Conservation (phyloP, 2,113 vertebrate genomes). For the Cinclus mexicanus region DNA sequence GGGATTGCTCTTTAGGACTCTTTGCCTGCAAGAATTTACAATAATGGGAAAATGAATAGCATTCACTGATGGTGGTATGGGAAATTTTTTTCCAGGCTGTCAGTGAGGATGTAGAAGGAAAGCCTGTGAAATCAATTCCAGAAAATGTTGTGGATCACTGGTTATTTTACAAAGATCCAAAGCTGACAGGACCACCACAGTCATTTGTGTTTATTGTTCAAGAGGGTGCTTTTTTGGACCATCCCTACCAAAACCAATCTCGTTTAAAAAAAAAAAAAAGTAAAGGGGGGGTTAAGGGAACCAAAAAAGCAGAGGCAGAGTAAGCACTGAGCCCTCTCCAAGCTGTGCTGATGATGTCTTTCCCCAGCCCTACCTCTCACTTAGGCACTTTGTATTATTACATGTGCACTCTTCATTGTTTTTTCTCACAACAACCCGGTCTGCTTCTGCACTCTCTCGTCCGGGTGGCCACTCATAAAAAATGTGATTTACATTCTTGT, state of each 20-base stretch:
- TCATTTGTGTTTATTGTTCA: constrained; percentile 86
- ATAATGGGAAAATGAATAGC: not conserved
- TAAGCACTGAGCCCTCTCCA: constrained; percentile 4
- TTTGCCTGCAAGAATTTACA: not conserved
- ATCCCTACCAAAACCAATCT: constrained; percentile 56
- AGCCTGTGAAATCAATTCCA: constrained; percentile 72
- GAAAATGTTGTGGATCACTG: constrained; percentile 73
- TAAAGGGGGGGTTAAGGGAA: not conserved
- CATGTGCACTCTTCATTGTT: constrained; percentile 89
- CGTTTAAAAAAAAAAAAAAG: not conserved
- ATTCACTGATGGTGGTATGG: not conserved
- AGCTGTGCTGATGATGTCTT: constrained; percentile 33
- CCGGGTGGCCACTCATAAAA: constrained; percentile 92
- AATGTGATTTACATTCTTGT: constrained; percentile 85
- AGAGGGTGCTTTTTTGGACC: constrained; percentile 75
- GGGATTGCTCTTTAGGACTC: not conserved
- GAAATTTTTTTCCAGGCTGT: constrained; percentile 11
- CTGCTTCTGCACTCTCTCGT: constrained; percentile 79
- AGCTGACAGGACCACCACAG: constrained; percentile 85
- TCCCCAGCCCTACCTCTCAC: constrained; percentile 55
- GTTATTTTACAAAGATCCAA: constrained; percentile 77
- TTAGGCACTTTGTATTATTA: constrained; percentile 84
- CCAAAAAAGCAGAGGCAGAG: not conserved
- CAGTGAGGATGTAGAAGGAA: not conserved
- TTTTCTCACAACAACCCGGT: constrained; percentile 87